Percentiles rank a stretch among this genome's conserved stretches.
These are phyloP conservation scores for Orycteropus afer DNA, from an alignment of 2,113 vertebrate species.

Conservation along the genomic window DNA sequence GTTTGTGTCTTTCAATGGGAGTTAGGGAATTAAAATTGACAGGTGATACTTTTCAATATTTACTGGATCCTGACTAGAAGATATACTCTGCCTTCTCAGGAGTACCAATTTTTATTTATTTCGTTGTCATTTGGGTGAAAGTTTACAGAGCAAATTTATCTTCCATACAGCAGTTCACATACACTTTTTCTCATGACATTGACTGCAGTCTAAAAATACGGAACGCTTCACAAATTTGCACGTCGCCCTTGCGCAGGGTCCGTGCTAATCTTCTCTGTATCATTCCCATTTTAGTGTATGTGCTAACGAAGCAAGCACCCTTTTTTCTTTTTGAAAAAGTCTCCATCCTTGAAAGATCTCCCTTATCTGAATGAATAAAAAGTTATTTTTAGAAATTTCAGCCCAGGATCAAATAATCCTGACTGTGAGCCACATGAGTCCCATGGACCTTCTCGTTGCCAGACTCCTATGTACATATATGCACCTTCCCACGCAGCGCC, in stretches of 20 bases:
- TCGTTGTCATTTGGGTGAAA: too few species aligned
- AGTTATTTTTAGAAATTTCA: not conserved
- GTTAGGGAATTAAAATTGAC: not conserved
- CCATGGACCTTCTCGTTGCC: not conserved
- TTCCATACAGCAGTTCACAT: too few species aligned
- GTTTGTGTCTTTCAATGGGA: not conserved
- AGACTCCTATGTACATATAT: not conserved
- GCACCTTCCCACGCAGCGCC: too few species aligned
- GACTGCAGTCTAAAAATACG: too few species aligned
- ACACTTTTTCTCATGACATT: too few species aligned
- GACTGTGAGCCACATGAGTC: not conserved
- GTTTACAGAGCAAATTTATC: too few species aligned
- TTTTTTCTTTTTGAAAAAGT: not conserved
- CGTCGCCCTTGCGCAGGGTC: too few species aligned
- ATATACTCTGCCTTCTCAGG: not conserved
- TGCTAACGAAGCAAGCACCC: too few species aligned
- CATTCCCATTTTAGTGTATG: too few species aligned
- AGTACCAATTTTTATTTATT: too few species aligned
- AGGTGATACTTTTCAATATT: not conserved
- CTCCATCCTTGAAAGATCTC: not conserved
- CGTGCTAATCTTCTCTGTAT: too few species aligned
- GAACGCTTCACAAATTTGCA: too few species aligned
- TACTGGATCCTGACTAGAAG: not conserved
- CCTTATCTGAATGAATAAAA: not conserved
- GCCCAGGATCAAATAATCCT: not conserved